Evolutionary conservation across 2,113 vertebrate species (phyloP), one percentile per base, ranked within the genome.

Genomic region (Brachypodius melanocephalos): DNA sequence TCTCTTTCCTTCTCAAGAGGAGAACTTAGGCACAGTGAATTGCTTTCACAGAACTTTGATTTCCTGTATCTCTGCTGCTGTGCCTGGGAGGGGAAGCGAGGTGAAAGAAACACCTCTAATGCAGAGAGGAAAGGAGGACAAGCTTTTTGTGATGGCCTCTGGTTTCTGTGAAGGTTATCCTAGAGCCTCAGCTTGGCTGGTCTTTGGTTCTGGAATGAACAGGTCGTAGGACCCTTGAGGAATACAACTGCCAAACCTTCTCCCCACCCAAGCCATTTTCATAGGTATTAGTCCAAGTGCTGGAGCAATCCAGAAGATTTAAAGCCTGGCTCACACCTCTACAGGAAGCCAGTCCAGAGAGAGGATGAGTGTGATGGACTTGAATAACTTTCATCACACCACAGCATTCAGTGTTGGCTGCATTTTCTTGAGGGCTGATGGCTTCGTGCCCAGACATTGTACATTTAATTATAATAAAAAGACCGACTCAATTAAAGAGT

Each of bases 381-480:
- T 92, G 52, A 8, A 3, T 76, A 89, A 89, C 71, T 80, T 9
- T 0, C 24, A 91, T 42, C 71, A 79, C 4, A 7, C 38, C 0
- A 0, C 59, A 96, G 81, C 81, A 69, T 58, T 76, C 73, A 61
- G 54, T 3, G 10, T 2, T 71, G 82, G 72, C 51, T 95, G 78
- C 43, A 29, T 73, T 55, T 95, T 93, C 88, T 91, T 81, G 75
- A 90, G 78, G 85, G 81, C 43, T 85, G 85, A 91, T 96, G 94
- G 93, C 93, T 91, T 89, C 40, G 14, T 80, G 91, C 93, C 93
- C 93, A 95, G 94, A 74, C 59, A 63, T 25, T 48, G 87, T 67
- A 88, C 67, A 63, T 84, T 95, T 95, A 90, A 94, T 95, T 85
- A 91, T 19, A 75, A 80, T 85, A 80, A 90, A 84, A 93, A 94